phyloP scores from a whole-genome alignment of 2,797 vertebrate genomes.

The Tangara arthus region DNA sequence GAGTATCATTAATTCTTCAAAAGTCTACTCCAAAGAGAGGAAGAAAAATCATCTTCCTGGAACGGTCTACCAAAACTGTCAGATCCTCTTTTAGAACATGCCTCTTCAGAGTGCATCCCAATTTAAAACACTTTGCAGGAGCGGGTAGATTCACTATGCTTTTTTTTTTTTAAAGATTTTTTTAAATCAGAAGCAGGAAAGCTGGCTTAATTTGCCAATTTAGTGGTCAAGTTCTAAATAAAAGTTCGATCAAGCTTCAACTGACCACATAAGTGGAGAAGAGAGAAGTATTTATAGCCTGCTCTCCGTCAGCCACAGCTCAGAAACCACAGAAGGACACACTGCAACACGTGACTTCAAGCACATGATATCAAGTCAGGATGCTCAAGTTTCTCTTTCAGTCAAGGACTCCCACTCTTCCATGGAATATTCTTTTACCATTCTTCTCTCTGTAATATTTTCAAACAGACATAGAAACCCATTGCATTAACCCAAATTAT shows the following conservation, averaged over 20 bases:
- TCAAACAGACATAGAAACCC: neutral
- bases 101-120: neutral
- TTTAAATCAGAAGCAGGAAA: neutral
- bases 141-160: neutral
- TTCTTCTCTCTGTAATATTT: neutral
- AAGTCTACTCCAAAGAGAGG: neutral
- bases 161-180: neutral
- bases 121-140: neutral
- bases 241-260: neutral
- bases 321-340: constrained; percentile 26
- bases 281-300: constrained; percentile 3
- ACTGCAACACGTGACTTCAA: neutral
- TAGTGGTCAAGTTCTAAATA: neutral
- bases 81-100: neutral
- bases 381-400: neutral
- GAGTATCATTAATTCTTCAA: neutral
- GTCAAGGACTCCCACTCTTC: neutral
- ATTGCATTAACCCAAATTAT: neutral
- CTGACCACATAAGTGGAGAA: neutral
- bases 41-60: neutral
- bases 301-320: neutral
- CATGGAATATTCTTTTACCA: neutral
- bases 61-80: neutral
- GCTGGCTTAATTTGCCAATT: neutral
- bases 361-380: neutral